phyloP scores from a whole-genome alignment of 1,140 invertebrate species.

The Linepithema humile region DNA sequence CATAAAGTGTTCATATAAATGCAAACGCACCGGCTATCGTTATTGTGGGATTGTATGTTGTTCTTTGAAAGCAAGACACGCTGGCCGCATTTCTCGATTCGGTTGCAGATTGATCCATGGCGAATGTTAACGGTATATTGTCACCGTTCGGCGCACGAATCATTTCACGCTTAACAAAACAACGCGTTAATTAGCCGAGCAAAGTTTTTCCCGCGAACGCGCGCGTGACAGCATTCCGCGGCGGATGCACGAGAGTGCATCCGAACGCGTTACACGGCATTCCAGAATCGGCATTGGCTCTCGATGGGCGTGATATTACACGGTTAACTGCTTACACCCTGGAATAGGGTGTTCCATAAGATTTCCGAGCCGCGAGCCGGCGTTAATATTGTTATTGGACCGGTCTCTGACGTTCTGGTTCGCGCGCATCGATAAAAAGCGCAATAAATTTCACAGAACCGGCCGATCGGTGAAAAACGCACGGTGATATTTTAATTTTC shows the following conservation, averaged over 20 bases:
- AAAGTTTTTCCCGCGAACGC: background rate
- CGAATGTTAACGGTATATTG: background rate
- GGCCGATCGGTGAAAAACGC: constrained; percentile 61
- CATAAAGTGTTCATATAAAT: too few relatives aligned
- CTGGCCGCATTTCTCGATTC: too few relatives aligned
- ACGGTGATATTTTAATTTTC: constrained; percentile 39
- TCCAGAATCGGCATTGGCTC: constrained; percentile 7
- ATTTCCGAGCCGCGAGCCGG: background rate
- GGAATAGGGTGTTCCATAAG: constrained; percentile 1
- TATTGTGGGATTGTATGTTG: too few relatives aligned
- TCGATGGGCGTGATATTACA: constrained; percentile 31
- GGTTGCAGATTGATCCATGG: background rate
- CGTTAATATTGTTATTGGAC: constrained; percentile 54
- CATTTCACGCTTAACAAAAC: background rate
- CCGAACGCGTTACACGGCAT: constrained; percentile 32
- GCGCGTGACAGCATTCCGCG: background rate
- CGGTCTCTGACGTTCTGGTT: background rate
- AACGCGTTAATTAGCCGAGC: constrained; percentile 9
- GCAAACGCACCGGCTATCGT: too few relatives aligned
- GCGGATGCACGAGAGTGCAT: background rate
- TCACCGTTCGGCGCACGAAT: constrained; percentile 4
- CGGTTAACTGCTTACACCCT: constrained; percentile 10
- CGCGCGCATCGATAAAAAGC: background rate
- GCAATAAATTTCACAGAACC: constrained; percentile 40
- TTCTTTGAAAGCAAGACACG: too few relatives aligned